phyloP scores from a whole-genome alignment of 2,113 vertebrate species.

The Rhadina sibilatrix region DNA sequence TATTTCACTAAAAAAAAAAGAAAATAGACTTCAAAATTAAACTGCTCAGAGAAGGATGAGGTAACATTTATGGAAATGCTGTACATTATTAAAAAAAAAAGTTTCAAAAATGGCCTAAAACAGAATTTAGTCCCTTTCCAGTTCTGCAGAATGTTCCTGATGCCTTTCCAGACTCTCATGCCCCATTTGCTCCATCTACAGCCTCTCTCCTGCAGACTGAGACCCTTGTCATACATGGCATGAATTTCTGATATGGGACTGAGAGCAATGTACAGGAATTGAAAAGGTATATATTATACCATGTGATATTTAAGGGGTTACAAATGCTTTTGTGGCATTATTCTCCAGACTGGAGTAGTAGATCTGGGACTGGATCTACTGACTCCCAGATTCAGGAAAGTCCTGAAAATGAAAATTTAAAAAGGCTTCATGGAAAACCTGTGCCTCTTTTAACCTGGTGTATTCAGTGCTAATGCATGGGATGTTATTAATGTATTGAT shows the following conservation, averaged over 20 bases:
- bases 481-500: not conserved
- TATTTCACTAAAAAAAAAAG: not conserved
- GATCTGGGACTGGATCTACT: not conserved
- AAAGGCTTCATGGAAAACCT: not conserved
- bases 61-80: not conserved
- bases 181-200: not conserved
- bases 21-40: not conserved
- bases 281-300: not conserved
- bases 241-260: not conserved
- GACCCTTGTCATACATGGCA: rapidly evolving
- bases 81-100: not conserved
- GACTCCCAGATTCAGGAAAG: not conserved
- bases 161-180: not conserved
- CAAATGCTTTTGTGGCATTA: not conserved
- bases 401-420: not conserved
- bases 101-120: not conserved
- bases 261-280: not conserved
- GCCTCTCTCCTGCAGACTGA: not conserved
- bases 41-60: not conserved
- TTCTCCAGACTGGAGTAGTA: not conserved
- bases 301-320: not conserved
- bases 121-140: not conserved
- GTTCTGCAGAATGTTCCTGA: not conserved
- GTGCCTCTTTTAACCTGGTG: not conserved
- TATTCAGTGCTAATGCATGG: not conserved